phyloP scores from a whole-genome alignment of 2,888 invertebrate species.

The Augiades crinisus region DNA sequence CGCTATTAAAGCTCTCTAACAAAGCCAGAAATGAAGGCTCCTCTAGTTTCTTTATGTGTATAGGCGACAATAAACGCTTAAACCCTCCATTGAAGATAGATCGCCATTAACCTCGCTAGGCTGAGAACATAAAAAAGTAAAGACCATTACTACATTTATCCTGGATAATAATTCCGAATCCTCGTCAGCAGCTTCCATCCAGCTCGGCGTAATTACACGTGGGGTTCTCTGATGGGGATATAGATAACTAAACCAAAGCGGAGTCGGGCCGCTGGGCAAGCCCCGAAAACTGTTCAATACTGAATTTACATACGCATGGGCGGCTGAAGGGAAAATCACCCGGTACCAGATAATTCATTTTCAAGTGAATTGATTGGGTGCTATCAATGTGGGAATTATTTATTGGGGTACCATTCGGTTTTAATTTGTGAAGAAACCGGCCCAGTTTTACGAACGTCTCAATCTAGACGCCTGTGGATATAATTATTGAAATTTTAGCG shows the following conservation, averaged over 20 bases:
- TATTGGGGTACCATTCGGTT: not conserved
- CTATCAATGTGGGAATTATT: constrained; percentile 9
- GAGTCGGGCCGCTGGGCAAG: constrained; percentile 37
- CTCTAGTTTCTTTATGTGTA: too few species aligned
- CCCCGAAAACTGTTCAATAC: constrained; percentile 50
- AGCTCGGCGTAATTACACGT: constrained; percentile 40
- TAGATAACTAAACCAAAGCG: constrained; percentile 56
- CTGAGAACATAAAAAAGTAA: too few species aligned
- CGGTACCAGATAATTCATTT: constrained; percentile 42
- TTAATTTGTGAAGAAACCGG: constrained; percentile 1
- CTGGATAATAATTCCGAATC: too few species aligned
- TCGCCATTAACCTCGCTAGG: too few species aligned
- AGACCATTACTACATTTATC: too few species aligned
- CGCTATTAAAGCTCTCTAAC: too few species aligned
- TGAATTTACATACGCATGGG: constrained; percentile 51
- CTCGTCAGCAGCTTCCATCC: not conserved
- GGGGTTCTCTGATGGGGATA: constrained; percentile 45
- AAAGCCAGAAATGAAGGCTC: too few species aligned
- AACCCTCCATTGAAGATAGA: too few species aligned
- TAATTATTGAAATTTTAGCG: too few species aligned
- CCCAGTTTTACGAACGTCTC: too few species aligned
- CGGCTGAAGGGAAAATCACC: constrained; percentile 36
- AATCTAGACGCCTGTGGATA: too few species aligned
- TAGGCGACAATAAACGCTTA: too few species aligned
- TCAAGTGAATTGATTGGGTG: constrained; percentile 34